Evolutionary conservation across 64 coral and sea anemone genomes (phyloP), one percentile per base, ranked within the genome.

Genomic region (Astreopora myriophthalma): DNA sequence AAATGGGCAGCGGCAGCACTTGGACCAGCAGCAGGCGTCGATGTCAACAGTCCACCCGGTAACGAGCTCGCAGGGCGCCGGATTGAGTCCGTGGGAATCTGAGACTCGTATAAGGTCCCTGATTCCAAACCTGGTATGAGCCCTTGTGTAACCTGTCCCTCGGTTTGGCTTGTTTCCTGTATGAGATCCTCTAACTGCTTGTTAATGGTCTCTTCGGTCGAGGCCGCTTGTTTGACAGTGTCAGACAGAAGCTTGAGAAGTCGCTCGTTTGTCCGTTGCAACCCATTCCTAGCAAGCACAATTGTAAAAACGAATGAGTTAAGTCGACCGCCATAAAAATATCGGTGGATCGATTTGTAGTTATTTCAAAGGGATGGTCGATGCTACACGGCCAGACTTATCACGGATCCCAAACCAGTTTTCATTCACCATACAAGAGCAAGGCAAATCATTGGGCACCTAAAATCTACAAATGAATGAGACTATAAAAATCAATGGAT

Each of bases 121-220:
- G 95, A 93, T 52, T 88, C 85, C 4, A 73, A 17, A 7, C 85
- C 94, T 48, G 85, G 67, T 22, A 44, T 12, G 51, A 80, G 83
- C 48, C 74, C 87, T 3, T 83, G 83, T 10, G 76, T 92, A 65
- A 96, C 27, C 12, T 92, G 91, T 66, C 88, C 89, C 38, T 96
- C 91, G n/a, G 81, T 60, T 75, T 93, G 95, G 69, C 95, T 96
- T 0, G 95, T 94, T 62, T 96, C 95, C 39, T 96, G 86, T 8
- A 96, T 93, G 20, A 96, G 87, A 35, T 92, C 92, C 46, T 93
- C 95, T n/a, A 96, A 35, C 69, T 96, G 91, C n/a, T 88, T 88
- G 48, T 96, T 96, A 6, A 96, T 96, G 1, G 90, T 94, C 61
- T 94, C 95, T 35, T 96, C 95, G 2, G 95, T 94, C 9, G 90